These are phyloP conservation scores for Spheniscus mendiculus DNA, from an alignment of 2,113 vertebrate species.

Conservation along the genomic window DNA sequence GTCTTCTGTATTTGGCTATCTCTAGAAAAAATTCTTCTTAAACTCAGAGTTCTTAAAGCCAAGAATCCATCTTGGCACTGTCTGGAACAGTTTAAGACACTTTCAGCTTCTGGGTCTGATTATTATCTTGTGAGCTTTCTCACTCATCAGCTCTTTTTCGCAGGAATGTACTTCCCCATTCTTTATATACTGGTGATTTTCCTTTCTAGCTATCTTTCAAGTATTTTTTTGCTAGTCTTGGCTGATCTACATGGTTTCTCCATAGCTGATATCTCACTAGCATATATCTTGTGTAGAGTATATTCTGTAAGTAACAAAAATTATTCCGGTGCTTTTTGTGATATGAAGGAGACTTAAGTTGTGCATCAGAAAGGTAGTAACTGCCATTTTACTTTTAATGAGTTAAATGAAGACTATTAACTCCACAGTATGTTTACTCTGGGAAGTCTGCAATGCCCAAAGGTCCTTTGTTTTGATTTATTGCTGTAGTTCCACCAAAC, in stretches of 20 bases:
- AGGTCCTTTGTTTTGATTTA: not conserved
- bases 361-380: not conserved
- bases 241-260: not conserved
- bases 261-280: not conserved
- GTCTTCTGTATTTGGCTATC: not conserved
- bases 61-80: not conserved
- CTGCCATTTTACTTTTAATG: not conserved
- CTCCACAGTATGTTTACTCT: not conserved
- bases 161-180: not conserved
- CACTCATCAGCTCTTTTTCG: not conserved
- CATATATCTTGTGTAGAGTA: not conserved
- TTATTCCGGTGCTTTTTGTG: not conserved
- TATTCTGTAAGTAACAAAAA: not conserved
- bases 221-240: not conserved
- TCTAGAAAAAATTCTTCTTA: not conserved
- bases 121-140: not conserved
- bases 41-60: not conserved
- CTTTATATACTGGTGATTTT: not conserved
- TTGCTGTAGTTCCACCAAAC: constrained; percentile 87
- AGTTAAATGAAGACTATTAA: not conserved
- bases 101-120: not conserved
- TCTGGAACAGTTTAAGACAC: not conserved
- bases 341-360: not conserved
- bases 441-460: not conserved
- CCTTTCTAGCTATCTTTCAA: not conserved